Evolutionary conservation across 2,888 invertebrate species (phyloP).

Genomic region (Lissonota sp.): DNA sequence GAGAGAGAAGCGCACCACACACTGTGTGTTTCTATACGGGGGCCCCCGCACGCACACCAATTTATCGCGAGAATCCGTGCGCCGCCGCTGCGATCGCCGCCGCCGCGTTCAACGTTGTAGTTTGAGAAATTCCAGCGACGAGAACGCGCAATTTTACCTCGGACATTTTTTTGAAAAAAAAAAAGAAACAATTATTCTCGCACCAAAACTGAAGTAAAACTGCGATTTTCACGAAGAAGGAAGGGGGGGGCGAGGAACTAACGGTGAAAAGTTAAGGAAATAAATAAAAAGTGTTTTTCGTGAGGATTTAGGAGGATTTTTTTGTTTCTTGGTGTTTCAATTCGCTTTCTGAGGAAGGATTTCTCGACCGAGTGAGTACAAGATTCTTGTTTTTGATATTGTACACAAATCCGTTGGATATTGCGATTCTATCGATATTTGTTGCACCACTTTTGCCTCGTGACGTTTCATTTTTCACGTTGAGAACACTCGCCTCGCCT

Average conservation of each 20-base stretch:
- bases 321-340: neutral
- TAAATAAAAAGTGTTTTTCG: conserved; percentile 11
- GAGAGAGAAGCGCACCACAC: neutral
- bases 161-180: neutral
- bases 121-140: conserved; percentile 69
- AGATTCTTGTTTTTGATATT: neutral
- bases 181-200: no score
- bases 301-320: neutral
- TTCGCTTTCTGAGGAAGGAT: neutral
- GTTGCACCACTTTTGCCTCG: neutral
- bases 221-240: no score
- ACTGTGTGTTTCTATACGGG: conserved; percentile 45
- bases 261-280: neutral
- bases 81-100: conserved; percentile 59
- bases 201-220: no score
- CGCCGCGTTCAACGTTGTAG: conserved; percentile 65
- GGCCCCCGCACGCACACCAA: conserved; percentile 51
- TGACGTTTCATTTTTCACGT: neutral
- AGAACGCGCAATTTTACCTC: conserved; percentile 35
- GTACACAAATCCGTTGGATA: neutral
- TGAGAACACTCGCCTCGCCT: conserved; percentile 5
- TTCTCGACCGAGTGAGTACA: conserved; percentile 29
- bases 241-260: no score
- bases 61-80: conserved; percentile 9
- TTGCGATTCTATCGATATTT: neutral